Evolutionary conservation across 2,888 invertebrate genomes (phyloP).

Genomic region (Catocala fraxini): DNA sequence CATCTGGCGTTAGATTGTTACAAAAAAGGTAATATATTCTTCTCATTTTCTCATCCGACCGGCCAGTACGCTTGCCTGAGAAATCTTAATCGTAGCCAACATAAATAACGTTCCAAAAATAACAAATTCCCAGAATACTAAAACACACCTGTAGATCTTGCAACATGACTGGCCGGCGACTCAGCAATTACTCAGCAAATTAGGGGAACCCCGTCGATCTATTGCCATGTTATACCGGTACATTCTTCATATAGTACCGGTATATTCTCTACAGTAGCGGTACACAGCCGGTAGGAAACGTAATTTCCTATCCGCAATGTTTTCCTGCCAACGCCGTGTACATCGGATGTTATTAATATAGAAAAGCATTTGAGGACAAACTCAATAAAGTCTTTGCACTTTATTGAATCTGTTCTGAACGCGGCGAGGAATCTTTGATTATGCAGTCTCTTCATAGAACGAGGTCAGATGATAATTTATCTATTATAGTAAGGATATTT

Average conservation of each 20-base stretch:
- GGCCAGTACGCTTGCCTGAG: neutral
- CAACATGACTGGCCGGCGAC: slow-evolving; percentile 44
- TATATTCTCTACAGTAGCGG: slow-evolving; percentile 10
- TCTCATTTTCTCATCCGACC: neutral
- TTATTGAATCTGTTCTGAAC: slow-evolving; percentile 49
- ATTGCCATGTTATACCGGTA: slow-evolving; percentile 45
- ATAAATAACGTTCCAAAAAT: neutral
- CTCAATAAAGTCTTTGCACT: slow-evolving; percentile 16
- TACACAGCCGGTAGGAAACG: slow-evolving; percentile 55
- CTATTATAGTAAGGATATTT: too few relatives aligned
- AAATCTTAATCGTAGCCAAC: neutral
- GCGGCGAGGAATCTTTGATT: slow-evolving; percentile 21
- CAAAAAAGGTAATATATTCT: neutral
- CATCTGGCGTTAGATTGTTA: neutral
- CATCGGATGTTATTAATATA: slow-evolving; percentile 61
- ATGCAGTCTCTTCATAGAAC: too few relatives aligned
- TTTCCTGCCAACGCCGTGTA: slow-evolving; percentile 63
- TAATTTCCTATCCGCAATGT: slow-evolving; percentile 71
- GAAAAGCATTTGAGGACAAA: slow-evolving; percentile 44
- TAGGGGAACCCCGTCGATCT: slow-evolving; percentile 64
- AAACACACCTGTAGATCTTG: slow-evolving; percentile 45
- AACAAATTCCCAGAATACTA: slow-evolving; percentile 11
- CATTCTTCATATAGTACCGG: slow-evolving; percentile 7
- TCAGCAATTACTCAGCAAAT: slow-evolving; percentile 76
- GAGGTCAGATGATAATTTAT: too few relatives aligned